A percentile compares a stretch with the other conserved stretches of the same genome.
Conservation (phyloP, 2,888 invertebrate species). For the Mesorhabditis belari region DNA sequence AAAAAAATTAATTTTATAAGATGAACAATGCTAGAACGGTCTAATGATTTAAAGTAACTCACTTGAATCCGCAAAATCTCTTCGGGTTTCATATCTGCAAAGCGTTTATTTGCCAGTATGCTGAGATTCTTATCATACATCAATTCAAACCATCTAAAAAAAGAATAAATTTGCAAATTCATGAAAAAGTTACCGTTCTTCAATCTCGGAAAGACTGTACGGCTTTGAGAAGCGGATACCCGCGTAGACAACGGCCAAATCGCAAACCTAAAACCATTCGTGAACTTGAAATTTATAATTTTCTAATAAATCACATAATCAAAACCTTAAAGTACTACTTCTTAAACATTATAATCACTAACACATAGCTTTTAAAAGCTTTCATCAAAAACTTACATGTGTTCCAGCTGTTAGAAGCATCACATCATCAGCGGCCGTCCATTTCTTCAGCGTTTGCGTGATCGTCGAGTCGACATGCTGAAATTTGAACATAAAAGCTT, state of each 20-base stretch:
- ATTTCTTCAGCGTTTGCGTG: slow-evolving; percentile 66
- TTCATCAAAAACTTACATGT: slow-evolving; percentile 62
- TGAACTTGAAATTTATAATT: background rate
- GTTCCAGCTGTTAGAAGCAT: slow-evolving; percentile 85
- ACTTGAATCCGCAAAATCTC: slow-evolving; percentile 17
- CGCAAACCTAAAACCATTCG: slow-evolving; percentile 59
- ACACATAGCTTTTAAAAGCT: background rate
- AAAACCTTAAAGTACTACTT: background rate
- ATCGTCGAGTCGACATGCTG: background rate
- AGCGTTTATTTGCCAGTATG: slow-evolving; percentile 33
- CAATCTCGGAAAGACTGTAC: slow-evolving; percentile 84
- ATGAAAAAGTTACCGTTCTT: slow-evolving; percentile 65
- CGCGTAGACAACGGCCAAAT: slow-evolving; percentile 68
- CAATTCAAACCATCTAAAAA: slow-evolving; percentile 75
- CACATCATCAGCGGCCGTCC: slow-evolving; percentile 95
- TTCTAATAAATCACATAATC: background rate
- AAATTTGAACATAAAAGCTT: too few relatives aligned
- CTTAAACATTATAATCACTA: background rate
- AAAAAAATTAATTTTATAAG: slow-evolving; percentile 70
- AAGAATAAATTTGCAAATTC: background rate
- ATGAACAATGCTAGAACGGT: background rate
- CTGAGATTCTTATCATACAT: slow-evolving; percentile 90
- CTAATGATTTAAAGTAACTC: background rate
- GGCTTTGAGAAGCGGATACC: slow-evolving; percentile 91
- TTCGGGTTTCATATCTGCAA: slow-evolving; percentile 18